Evolutionary conservation across 2,888 invertebrate species (phyloP), one percentile per base, ranked within the genome.

Genomic region (Diadegma fenestrale): DNA sequence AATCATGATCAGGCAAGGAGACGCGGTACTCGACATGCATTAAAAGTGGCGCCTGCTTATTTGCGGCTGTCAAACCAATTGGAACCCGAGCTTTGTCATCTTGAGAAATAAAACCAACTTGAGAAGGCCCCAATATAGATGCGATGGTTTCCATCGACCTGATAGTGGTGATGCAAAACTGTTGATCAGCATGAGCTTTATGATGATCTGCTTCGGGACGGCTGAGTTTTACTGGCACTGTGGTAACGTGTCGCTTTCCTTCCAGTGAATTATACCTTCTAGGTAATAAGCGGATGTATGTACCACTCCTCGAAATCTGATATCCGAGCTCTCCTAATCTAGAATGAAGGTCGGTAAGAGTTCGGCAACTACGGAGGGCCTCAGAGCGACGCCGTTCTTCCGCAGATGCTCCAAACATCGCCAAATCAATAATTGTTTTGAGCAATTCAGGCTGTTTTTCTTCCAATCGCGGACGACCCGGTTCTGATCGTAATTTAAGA

Each of bases 21-120:
- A 91, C 88, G 26, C 82, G 72, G 77, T 90, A 91, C 26, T 91
- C 89, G 30, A 91, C 51, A 61, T 91, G 90, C 91, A 92, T 91
- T 7, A 92, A 75, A 10, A 92, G 80, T 6, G 91, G 91, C 5
- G 91, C 90, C 88, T 94, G 94, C 69, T 91, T 92, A 73, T 92
- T 92, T 76, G 92, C 94, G 37, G 94, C 93, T 43, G 93, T 89
- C 22, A 94, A 63, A n/a, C 93, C 92, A 54, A 94, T 87, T 5
- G 93, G 91, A 4, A 94, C 91, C 22, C 92, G 83, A 26, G 92
- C 91, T 89, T 92, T 91, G 72, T 92, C 91, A 88, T 92, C 92
- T 85, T 91, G 89, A 77, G 90, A 90, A 71, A 91, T 48, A 86
- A 91, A 90, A 66, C 86, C 79, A 30, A 88, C 83, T 83, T 87